Base-by-base conservation (phyloP, 30 jellyfish, hydroid and myxozoan species). In the Turritopsis rubra region DNA sequence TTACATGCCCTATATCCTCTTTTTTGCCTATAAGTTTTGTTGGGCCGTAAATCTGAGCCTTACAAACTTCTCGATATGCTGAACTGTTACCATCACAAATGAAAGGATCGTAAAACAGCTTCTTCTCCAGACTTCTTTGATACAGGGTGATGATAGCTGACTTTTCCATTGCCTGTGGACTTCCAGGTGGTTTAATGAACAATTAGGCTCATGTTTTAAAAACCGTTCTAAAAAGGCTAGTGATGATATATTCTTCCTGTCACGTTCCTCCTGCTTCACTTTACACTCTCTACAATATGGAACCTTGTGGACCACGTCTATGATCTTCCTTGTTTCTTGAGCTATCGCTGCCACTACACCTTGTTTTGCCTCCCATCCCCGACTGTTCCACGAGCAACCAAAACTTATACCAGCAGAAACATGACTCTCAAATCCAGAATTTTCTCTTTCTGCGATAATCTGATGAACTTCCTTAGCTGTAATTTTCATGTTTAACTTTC, bases 11-110 rank as follows among this genome's bases (percentile, higher is more conserved):
- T 29, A 29, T 73, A 73, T 73, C 82, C 20, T 73, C 82, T 29
- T 73, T 71, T 29, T 73, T 73, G 13, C 5, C 7, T 5, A 73
- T 25, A 3, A 30, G 8, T 71, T 21, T 73, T 1, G 82, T 53
- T 18, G 77, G 29, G 7, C 83, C 84, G 30, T 53, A 80, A n/a
- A n/a, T n/a, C n/a, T n/a, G n/a, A n/a, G n/a, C n/a, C n/a, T n/a
- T n/a, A n/a, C n/a, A n/a, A 7, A 28, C 18, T 65, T 54, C 83
- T 31, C 87, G 22, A 28, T 52, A 80, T 3, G 87, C 29, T 1
- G 78, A 30, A 21, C 87, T 80, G 52, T 80, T 53, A 7, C 87
- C 87, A 66, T 80, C 87, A 8, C 87, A 85, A 66, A 80, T 84
- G 21, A 80, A 80, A 17, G 87, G 87, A 65, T 30, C 54, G 83